Evolutionary conservation across 2,888 invertebrate genomes (phyloP), one percentile per base, ranked within the genome.

Genomic region (Pollenia griseotomentosa): DNA sequence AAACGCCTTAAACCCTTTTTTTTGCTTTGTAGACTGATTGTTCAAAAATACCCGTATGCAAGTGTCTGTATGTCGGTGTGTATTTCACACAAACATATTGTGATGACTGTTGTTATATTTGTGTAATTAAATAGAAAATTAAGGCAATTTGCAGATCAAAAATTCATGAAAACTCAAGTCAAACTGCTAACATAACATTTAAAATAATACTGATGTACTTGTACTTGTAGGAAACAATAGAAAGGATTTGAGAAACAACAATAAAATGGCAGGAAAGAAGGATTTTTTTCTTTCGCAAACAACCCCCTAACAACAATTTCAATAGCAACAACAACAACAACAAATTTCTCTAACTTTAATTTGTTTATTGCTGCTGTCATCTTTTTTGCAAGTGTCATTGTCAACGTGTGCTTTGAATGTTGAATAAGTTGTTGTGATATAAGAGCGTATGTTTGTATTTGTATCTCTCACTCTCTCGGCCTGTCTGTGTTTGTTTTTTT

Each of bases 51-150:
- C 6, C 33, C 33, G 19, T 59, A 8, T 16, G 14, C 10, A 44
- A 19, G 33, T 57, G 55, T 33, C 3, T 23, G 23, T 14, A 16
- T 57, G 55, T 33, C 3, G 12, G 23, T 59, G 19, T 61, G 33
- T 9, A 44, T 40, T 33, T 16, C 5, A 46, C 3, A 68, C 12
- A 53, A 16, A 65, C 68, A 57, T 51, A 68, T 70, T 46, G 40
- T 65, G 71, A 33, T 71, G 33, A 23, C 70, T 78, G 74, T 88
- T 89, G 86, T 88, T 6, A 6, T 33, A 68, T 85, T 84, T 86
- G 87, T 87, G 85, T 87, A 89, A 89, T 89, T 89, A 88, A 87
- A 86, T 87, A 86, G 87, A 87, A 89, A 89, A 89, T 89, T 88
- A 86, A 80, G 87, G 80, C 83, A 83, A 83, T 82, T 86, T 68